Conservation (phyloP, 1,140 invertebrate genomes). For the Ridgeia piscesae region DNA sequence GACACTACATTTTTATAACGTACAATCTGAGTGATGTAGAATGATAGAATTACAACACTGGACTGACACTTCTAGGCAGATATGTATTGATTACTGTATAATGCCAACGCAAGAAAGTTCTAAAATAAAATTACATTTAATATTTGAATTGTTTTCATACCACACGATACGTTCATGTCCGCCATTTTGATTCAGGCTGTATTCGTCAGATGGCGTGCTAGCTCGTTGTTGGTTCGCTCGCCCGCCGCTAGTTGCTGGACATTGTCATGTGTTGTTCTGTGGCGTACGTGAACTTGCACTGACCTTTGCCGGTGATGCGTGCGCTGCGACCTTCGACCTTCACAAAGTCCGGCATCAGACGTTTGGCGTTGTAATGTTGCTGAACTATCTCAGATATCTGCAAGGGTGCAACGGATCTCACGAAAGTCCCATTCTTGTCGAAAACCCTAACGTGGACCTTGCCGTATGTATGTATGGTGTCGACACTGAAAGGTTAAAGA, state of each 20-base stretch:
- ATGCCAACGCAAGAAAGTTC: too few relatives aligned
- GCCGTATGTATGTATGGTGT: not conserved
- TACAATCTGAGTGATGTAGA: too few relatives aligned
- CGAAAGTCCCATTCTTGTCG: not conserved
- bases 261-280: not conserved
- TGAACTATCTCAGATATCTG: not conserved
- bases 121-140: too few relatives aligned
- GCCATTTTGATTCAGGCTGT: too few relatives aligned
- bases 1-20: too few relatives aligned
- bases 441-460: not conserved
- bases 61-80: too few relatives aligned
- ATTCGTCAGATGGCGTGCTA: too few relatives aligned
- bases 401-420: not conserved
- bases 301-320: not conserved
- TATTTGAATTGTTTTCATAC: too few relatives aligned
- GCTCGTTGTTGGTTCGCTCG: not conserved
- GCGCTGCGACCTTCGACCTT: not conserved
- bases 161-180: too few relatives aligned
- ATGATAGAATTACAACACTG: too few relatives aligned
- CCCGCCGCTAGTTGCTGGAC: not conserved
- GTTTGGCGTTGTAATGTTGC: not conserved
- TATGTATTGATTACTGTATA: too few relatives aligned
- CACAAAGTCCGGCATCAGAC: not conserved
- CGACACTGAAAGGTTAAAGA: not conserved
- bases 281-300: not conserved